Evolutionary conservation across 1,140 invertebrate genomes (phyloP).

Genomic region (Acromyrmex heyeri): DNA sequence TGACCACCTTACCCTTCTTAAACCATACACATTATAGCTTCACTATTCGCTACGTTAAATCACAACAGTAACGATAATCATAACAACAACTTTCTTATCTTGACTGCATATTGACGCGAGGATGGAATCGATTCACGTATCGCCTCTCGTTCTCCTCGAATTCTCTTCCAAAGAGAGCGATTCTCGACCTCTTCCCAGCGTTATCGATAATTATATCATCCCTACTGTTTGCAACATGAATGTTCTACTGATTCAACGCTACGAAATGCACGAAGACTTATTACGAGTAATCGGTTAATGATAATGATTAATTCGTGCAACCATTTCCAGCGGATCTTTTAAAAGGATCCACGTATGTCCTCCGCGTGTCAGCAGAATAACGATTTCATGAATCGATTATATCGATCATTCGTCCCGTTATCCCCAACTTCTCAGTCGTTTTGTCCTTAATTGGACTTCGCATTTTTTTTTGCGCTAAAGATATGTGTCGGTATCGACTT

Average conservation of each 20-base stretch:
- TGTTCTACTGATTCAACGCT: conserved; percentile 66
- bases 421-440: conserved; percentile 23
- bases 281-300: conserved; percentile 50
- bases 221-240: conserved; percentile 60
- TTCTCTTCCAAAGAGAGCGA: conserved; percentile 22
- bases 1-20: conserved; percentile 49
- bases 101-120: conserved; percentile 52
- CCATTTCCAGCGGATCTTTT: conserved; percentile 2
- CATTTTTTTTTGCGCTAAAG: conserved; percentile 20
- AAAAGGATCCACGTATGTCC: conserved; percentile 1
- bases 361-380: background rate
- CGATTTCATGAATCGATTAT: conserved; percentile 20
- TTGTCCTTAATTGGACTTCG: background rate
- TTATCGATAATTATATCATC: conserved; percentile 57
- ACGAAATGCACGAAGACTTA: conserved; percentile 67
- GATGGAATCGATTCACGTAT: conserved; percentile 67
- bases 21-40: conserved; percentile 48
- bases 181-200: conserved; percentile 25
- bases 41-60: conserved; percentile 67
- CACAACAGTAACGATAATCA: conserved; percentile 70
- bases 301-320: conserved; percentile 44
- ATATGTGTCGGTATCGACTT: conserved; percentile 44
- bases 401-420: conserved; percentile 27
- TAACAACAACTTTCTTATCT: conserved; percentile 65
- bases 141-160: background rate